Conservation (phyloP, 2,797 vertebrate species). For the Tamandua tetradactyla region DNA sequence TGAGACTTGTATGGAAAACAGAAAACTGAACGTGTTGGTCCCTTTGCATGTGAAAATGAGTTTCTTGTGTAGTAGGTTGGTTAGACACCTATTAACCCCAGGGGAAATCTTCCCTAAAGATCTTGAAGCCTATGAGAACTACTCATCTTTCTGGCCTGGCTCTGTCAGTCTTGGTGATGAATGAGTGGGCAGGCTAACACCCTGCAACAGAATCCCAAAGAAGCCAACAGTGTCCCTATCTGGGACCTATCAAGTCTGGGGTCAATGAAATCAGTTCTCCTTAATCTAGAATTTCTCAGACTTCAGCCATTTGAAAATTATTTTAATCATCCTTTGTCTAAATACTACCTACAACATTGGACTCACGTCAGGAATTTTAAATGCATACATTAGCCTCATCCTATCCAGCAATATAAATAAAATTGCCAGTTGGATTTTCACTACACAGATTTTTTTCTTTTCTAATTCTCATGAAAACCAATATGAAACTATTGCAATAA, state of each 20-base stretch:
- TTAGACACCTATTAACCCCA: background rate
- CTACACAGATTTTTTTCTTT: background rate
- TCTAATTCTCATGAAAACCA: conserved; percentile 26
- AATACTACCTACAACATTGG: background rate
- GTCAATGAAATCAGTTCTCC: background rate
- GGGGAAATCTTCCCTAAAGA: conserved; percentile 26
- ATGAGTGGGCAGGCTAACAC: background rate
- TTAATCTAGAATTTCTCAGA: background rate
- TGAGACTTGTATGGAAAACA: background rate
- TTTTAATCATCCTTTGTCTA: conserved; percentile 18
- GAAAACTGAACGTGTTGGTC: background rate
- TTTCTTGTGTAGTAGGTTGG: background rate
- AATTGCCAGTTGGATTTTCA: background rate
- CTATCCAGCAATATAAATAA: background rate
- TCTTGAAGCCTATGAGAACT: background rate
- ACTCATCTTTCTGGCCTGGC: background rate
- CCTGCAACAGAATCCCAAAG: background rate
- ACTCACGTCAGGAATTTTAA: background rate
- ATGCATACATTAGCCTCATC: background rate
- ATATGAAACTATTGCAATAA: background rate
- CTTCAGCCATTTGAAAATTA: background rate
- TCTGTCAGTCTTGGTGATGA: background rate
- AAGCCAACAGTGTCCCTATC: background rate
- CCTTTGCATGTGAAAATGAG: conserved; percentile 6
- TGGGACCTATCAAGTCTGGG: background rate